A percentile compares a stretch with the other conserved stretches of the same genome.
Evolutionary conservation across 2,888 invertebrate species (phyloP).

Genomic region (Pandemis cinnamomeana): DNA sequence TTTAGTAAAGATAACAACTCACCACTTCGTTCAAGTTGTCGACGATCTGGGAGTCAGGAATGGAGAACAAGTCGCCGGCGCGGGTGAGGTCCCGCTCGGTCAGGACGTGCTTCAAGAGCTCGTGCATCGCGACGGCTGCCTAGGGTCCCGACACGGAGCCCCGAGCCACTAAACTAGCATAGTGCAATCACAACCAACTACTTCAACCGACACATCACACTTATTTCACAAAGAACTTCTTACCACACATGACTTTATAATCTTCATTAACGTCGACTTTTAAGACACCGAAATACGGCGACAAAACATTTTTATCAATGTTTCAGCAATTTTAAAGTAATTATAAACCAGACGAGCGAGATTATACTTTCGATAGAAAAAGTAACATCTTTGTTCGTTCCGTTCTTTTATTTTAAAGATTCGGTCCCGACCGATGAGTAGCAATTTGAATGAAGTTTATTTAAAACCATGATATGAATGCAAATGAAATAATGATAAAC

Average conservation of each 20-base stretch:
- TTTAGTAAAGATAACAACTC: conserved; percentile 67
- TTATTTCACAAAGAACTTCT: conserved; percentile 14
- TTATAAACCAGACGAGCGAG: conserved; percentile 31
- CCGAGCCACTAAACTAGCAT: conserved; percentile 48
- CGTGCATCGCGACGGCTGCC: conserved; percentile 88
- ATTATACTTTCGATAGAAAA: conserved; percentile 40
- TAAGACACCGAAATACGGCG: conserved; percentile 6
- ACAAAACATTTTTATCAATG: conserved; percentile 31
- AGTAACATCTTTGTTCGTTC: conserved; percentile 35
- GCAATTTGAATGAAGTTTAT: not conserved
- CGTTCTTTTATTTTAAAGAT: not conserved
- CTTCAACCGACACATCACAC: conserved; percentile 33
- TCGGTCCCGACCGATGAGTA: not conserved
- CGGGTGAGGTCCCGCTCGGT: conserved; percentile 94
- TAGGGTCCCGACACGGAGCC: conserved; percentile 33
- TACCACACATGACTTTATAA: conserved; percentile 13
- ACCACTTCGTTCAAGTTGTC: conserved; percentile 94
- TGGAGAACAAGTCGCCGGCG: conserved; percentile 95
- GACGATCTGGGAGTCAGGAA: conserved; percentile 94
- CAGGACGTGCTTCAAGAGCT: conserved; percentile 94
- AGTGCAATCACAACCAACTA: conserved; percentile 43
- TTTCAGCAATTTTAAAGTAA: conserved; percentile 35
- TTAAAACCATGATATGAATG: not conserved
- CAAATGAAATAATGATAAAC: not conserved
- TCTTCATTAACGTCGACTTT: not conserved